Percentiles rank a stretch among this genome's conserved stretches.
phyloP scores from a whole-genome alignment of 2,113 vertebrate species.

The Varanus komodoensis region DNA sequence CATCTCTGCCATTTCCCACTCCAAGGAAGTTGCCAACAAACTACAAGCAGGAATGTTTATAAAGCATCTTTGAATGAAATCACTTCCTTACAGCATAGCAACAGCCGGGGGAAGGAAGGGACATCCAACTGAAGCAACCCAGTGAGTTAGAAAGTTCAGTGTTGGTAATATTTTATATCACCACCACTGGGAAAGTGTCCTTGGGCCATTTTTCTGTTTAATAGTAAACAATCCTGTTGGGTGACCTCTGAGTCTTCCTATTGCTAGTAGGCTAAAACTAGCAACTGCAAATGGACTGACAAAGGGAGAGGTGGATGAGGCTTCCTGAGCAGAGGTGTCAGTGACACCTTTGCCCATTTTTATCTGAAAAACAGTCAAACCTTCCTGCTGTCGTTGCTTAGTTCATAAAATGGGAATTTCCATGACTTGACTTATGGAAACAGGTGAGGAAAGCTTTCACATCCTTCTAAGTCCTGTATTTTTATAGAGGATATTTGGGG shows the following conservation, averaged over 20 bases:
- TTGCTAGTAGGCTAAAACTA: neutral
- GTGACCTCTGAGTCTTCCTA: neutral
- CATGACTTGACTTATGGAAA: neutral
- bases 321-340: slow-evolving; percentile 6
- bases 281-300: neutral
- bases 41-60: slow-evolving; percentile 6
- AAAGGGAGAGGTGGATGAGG: neutral
- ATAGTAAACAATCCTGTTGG: neutral
- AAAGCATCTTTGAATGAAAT: slow-evolving; percentile 6
- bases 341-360: neutral
- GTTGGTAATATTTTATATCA: neutral
- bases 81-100: slow-evolving; percentile 18
- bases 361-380: neutral
- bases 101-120: neutral
- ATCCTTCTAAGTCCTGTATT: neutral
- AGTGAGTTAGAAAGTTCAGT: neutral
- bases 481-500: neutral
- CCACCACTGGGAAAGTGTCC: neutral
- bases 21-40: slow-evolving; percentile 12
- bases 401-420: neutral
- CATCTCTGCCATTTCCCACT: neutral
- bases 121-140: neutral
- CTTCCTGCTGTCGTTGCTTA: neutral
- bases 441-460: neutral
- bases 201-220: neutral